Percentiles rank a stretch among this genome's conserved stretches.
These are phyloP conservation scores for Caligus rogercresseyi DNA, from an alignment of 1,140 invertebrate genomes.

Conservation along the genomic window DNA sequence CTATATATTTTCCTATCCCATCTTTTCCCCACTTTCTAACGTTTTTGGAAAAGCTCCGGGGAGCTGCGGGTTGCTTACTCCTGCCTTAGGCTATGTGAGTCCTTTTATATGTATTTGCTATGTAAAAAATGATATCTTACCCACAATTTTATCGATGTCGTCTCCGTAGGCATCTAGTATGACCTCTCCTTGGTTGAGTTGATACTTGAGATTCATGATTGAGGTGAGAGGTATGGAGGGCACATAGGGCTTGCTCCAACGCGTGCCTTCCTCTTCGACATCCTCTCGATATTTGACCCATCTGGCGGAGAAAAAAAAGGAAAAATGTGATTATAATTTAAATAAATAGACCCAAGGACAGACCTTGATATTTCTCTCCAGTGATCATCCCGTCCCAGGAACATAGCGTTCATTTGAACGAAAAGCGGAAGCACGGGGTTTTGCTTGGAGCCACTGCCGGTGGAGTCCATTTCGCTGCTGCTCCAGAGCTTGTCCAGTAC, in stretches of 20 bases:
- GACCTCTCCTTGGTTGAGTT: neutral
- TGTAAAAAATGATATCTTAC: too few species aligned
- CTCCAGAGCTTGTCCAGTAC: neutral
- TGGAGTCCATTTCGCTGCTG: neutral
- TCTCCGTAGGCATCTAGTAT: conserved; percentile 3
- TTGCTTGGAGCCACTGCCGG: neutral
- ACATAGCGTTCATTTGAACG: conserved; percentile 10
- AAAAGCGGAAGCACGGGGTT: conserved; percentile 10
- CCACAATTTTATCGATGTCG: conserved; percentile 3
- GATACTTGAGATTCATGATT: conserved; percentile 10
- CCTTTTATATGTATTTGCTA: too few species aligned
- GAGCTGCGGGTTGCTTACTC: too few species aligned
- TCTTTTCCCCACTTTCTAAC: too few species aligned
- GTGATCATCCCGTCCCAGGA: conserved; percentile 2
- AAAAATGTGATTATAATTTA: neutral
- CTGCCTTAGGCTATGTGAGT: too few species aligned
- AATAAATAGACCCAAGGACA: neutral
- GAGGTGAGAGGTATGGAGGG: conserved; percentile 25
- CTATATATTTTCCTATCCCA: too few species aligned
- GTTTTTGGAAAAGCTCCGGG: too few species aligned
- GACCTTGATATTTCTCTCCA: conserved; percentile 15
- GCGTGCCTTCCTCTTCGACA: conserved; percentile 33
- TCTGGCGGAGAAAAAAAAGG: conserved; percentile 22
- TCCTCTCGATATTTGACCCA: conserved; percentile 36
- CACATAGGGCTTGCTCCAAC: conserved; percentile 34